Evolutionary conservation across 2,113 vertebrate species (phyloP).

Genomic region (Piaya cayana): DNA sequence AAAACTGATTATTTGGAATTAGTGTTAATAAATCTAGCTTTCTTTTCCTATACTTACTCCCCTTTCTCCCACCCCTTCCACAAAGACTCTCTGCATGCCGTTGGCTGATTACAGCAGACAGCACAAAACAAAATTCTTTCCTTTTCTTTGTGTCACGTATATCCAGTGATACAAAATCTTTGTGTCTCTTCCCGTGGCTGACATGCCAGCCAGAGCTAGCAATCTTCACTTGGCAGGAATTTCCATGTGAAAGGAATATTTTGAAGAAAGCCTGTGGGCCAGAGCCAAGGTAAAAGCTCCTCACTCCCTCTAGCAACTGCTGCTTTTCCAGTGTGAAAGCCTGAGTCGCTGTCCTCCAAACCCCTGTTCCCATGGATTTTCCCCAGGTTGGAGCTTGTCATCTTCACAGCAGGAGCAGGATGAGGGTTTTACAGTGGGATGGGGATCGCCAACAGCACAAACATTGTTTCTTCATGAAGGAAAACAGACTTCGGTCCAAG

Average conservation of each 20-base stretch:
- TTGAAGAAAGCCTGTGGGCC: conserved; percentile 5
- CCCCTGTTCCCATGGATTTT: conserved; percentile 12
- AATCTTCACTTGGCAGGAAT: conserved; percentile 56
- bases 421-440: background rate
- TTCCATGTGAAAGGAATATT: conserved; percentile 60
- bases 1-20: conserved; percentile 47
- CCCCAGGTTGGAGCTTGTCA: conserved; percentile 24
- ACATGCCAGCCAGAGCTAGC: conserved; percentile 4
- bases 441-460: background rate
- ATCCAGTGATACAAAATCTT: background rate
- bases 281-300: conserved; percentile 38
- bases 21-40: conserved; percentile 38
- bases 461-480: background rate
- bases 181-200: conserved; percentile 1
- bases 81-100: background rate
- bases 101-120: background rate
- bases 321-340: conserved; percentile 26
- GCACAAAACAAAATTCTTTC: background rate
- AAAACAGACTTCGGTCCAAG: background rate
- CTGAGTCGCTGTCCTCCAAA: background rate
- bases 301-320: background rate
- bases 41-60: background rate
- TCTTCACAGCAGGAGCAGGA: conserved; percentile 13
- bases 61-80: background rate
- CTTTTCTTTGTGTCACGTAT: background rate